Conservation (phyloP, 2,797 vertebrate genomes). For the Australoheros facetus region DNA sequence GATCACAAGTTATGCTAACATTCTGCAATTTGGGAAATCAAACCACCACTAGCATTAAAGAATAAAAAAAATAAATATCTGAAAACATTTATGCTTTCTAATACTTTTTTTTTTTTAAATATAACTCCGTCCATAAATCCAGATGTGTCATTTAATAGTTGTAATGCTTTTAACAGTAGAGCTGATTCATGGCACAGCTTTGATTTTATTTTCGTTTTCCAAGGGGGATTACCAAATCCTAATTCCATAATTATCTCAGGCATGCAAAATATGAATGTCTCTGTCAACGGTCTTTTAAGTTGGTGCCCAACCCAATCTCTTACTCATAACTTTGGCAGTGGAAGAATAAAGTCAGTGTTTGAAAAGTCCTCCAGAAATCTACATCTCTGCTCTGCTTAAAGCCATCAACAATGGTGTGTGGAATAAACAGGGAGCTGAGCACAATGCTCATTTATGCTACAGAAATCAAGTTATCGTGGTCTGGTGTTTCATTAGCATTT, state of each 20-base stretch:
- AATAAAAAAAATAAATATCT: background rate
- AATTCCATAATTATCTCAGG: constrained; percentile 35
- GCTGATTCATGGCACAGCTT: background rate
- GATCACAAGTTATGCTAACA: background rate
- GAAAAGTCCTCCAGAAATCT: constrained; percentile 24
- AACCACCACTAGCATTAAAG: background rate
- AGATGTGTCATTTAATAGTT: background rate
- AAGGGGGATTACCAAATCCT: background rate
- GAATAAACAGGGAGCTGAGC: background rate
- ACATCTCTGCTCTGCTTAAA: constrained; percentile 28
- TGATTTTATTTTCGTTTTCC: background rate
- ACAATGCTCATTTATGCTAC: constrained; percentile 23
- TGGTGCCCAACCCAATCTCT: constrained; percentile 41
- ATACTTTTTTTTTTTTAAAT: background rate
- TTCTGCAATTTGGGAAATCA: background rate
- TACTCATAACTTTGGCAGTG: constrained; percentile 23
- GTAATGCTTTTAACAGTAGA: background rate
- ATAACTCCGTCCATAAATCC: background rate
- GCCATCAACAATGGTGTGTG: constrained; percentile 6
- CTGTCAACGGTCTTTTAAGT: background rate
- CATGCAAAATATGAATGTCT: constrained; percentile 39
- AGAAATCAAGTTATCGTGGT: constrained; percentile 15
- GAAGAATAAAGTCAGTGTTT: constrained; percentile 7
- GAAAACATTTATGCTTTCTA: background rate
- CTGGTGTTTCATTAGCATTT: constrained; percentile 14